Evolutionary conservation across 2,888 invertebrate species (phyloP), one percentile per base, ranked within the genome.

Genomic region (Chrysolina haemoptera): DNA sequence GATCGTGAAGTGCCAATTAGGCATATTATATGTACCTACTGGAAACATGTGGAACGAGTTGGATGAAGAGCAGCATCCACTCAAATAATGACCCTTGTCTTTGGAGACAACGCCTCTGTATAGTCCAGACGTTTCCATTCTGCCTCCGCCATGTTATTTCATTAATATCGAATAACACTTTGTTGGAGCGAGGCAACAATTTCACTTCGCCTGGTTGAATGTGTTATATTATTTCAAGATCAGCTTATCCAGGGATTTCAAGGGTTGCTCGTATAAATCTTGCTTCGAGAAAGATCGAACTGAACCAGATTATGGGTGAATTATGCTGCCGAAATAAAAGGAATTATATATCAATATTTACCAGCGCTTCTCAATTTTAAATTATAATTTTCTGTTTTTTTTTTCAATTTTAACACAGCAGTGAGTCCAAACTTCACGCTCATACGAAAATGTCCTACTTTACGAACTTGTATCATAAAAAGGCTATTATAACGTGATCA

Each of bases 1-100:
- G 35, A n/a, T 22, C 59, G n/a, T 27, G n/a, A 59, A 59, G 59
- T 59, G 1, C 59, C 35, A 59, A 59, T 59, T 59, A 59, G 59
- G n/a, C 0, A 0, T 22, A 27, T 35, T 35, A n/a, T 59, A 6
- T 35, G 18, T 59, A 35, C n/a, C 27, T n/a, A n/a, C 59, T 35
- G 22, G 59, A 59, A 59, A 59, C 59, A n/a, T 35, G 35, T 16
- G 11, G 53, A 18, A 53, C 11, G 53, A 53, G n/a, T 14, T n/a
- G 59, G n/a, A 35, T n/a, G 9, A 59, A 59, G n/a, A 35, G 59
- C 22, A 59, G 35, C 59, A 59, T 27, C 50, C 50, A 43, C 43
- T 48, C 53, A 1, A 11, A 4, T 35, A n/a, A n/a, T n/a, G n/a
- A 1, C 6, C 27, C n/a, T n/a, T n/a, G n/a, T n/a, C n/a, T 5